phyloP scores from a whole-genome alignment of 1,140 invertebrate species.

The Aporrectodea caliginosa region DNA sequence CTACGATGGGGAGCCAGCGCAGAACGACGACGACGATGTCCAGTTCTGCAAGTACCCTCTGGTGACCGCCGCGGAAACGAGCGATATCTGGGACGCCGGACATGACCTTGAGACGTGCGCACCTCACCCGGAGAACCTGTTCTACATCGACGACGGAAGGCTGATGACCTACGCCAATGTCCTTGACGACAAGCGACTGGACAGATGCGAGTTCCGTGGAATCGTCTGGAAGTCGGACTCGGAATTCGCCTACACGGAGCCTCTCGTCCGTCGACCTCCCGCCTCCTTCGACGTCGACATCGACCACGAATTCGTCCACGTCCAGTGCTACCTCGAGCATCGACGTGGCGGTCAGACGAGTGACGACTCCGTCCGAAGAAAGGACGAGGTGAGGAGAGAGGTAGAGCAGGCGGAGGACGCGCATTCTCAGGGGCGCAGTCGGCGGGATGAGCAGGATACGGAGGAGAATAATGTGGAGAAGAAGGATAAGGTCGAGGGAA shows the following conservation, averaged over 20 bases:
- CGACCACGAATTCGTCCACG: background rate
- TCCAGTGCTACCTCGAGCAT: background rate
- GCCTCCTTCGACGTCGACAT: background rate
- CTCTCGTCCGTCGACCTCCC: background rate
- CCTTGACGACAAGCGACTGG: background rate
- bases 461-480: background rate
- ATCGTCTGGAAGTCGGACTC: background rate
- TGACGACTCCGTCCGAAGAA: background rate
- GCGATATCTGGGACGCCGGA: background rate
- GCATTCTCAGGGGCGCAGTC: background rate
- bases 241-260: background rate
- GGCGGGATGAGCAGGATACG: background rate
- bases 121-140: background rate
- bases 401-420: background rate
- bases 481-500: background rate
- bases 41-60: background rate
- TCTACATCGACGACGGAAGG: background rate
- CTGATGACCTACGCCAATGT: background rate
- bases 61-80: background rate
- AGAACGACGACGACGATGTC: background rate
- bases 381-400: background rate
- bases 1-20: too few relatives aligned
- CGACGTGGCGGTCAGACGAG: background rate
- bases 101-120: background rate
- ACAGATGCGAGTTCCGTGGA: background rate